These are phyloP conservation scores for Trichomycterus rosablanca DNA, from an alignment of 2,113 vertebrate species.

Conservation along the genomic window DNA sequence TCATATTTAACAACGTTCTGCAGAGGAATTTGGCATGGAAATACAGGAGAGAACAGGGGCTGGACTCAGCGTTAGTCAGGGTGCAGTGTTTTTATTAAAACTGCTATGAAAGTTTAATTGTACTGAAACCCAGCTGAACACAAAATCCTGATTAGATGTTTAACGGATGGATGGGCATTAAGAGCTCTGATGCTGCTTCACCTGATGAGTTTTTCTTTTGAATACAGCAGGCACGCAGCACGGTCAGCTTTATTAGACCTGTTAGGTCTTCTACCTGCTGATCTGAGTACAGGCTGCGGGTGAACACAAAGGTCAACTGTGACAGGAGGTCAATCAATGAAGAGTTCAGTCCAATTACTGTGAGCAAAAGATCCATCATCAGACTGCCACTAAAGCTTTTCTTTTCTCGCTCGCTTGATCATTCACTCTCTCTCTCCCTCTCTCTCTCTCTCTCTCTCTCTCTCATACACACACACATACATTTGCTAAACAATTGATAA, in stretches of 20 bases:
- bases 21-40: too few relatives aligned
- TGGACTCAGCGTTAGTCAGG: too few relatives aligned
- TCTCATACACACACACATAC: slow-evolving; percentile 14
- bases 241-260: slow-evolving; percentile 29
- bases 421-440: slow-evolving; percentile 9
- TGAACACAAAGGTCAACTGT: slow-evolving; percentile 26
- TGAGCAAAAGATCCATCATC: slow-evolving; percentile 19
- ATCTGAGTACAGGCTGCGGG: slow-evolving; percentile 2
- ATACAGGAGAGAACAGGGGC: too few relatives aligned
- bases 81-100: too few relatives aligned
- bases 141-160: too few relatives aligned
- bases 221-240: slow-evolving; percentile 16
- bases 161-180: neutral
- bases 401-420: slow-evolving; percentile 3
- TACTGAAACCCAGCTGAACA: too few relatives aligned
- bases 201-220: slow-evolving; percentile 12
- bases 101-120: too few relatives aligned
- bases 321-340: slow-evolving; percentile 31
- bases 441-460: slow-evolving; percentile 2
- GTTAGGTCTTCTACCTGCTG: slow-evolving; percentile 18
- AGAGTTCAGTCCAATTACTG: slow-evolving; percentile 33
- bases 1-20: too few relatives aligned
- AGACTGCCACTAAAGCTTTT: slow-evolving; percentile 1
- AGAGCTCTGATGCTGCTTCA: neutral
- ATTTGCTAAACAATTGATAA: neutral